A percentile compares a stretch with the other conserved stretches of the same genome.
phyloP scores from a whole-genome alignment of 23 tunicate species.

The Styela clava region DNA sequence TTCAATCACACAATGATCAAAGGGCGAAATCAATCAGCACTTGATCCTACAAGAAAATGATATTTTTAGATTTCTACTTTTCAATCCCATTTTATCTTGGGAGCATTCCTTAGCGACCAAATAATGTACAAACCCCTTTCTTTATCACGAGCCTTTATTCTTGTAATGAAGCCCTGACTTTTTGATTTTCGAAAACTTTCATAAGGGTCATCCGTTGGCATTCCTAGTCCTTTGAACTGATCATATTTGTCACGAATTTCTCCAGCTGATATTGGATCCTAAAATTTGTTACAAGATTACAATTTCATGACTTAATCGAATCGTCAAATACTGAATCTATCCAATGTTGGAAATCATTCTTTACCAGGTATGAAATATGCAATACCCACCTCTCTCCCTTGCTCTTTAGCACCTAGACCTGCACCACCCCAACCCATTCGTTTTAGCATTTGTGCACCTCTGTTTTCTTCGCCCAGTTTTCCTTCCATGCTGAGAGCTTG shows the following conservation, averaged over 20 bases:
- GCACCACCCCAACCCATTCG: constrained; percentile 99
- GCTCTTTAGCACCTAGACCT: constrained; percentile 79
- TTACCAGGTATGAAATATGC: too few relatives aligned
- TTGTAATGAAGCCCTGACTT: constrained; percentile 78
- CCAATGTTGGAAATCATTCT: too few relatives aligned
- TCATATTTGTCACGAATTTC: constrained; percentile 84
- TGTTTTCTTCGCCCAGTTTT: constrained; percentile 60
- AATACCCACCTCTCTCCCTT: constrained; percentile 86
- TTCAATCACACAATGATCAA: not conserved
- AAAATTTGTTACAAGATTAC: not conserved
- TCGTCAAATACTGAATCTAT: too few relatives aligned
- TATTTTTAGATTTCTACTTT: too few relatives aligned
- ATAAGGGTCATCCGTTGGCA: constrained; percentile 82
- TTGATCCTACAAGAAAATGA: not conserved
- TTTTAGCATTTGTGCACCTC: constrained; percentile 90
- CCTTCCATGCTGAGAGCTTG: constrained; percentile 1
- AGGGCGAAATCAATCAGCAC: not conserved
- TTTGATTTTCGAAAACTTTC: constrained; percentile 81
- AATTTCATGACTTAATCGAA: not conserved
- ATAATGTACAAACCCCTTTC: not conserved
- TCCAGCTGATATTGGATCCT: constrained; percentile 82
- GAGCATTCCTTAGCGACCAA: not conserved
- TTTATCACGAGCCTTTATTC: constrained; percentile 56
- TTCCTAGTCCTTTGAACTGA: constrained; percentile 94
- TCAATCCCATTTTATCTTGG: too few relatives aligned